Evolutionary conservation across 2,888 invertebrate genomes (phyloP).

Genomic region (Drosophila kanekoi): DNA sequence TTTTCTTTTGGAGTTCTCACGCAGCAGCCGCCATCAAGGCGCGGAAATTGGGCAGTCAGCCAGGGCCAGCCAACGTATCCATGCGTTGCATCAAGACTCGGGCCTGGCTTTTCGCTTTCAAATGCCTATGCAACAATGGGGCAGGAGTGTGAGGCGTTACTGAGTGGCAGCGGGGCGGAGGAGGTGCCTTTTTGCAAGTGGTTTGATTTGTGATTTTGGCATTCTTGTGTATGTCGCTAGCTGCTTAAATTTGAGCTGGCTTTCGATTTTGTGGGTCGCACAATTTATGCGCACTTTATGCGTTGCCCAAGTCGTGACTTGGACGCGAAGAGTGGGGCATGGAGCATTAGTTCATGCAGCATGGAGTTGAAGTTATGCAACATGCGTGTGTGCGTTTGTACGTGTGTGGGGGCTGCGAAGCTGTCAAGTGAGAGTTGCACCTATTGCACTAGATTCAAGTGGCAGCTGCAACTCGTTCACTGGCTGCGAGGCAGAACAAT

Average conservation of each 20-base stretch:
- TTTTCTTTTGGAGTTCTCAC: constrained; percentile 60
- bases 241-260: constrained; percentile 51
- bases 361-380: constrained; percentile 47
- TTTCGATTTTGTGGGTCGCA: constrained; percentile 73
- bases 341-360: constrained; percentile 7
- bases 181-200: constrained; percentile 45
- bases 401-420: constrained; percentile 8
- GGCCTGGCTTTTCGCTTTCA: constrained; percentile 50
- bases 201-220: constrained; percentile 61
- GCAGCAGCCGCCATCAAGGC: constrained; percentile 72
- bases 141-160: neutral
- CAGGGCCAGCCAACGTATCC: constrained; percentile 45
- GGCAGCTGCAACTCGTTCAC: constrained; percentile 45
- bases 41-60: constrained; percentile 73
- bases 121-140: constrained; percentile 45
- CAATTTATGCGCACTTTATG: constrained; percentile 76
- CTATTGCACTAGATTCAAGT: constrained; percentile 41
- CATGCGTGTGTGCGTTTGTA: constrained; percentile 23
- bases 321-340: constrained; percentile 38
- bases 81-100: constrained; percentile 34
- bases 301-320: constrained; percentile 71
- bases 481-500: constrained; percentile 48
- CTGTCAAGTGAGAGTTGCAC: constrained; percentile 53
- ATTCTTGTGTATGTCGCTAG: constrained; percentile 36
- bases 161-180: neutral